Conservation (phyloP, 64 coral and sea anemone species). For the Hydrozoanthus tunicans region DNA sequence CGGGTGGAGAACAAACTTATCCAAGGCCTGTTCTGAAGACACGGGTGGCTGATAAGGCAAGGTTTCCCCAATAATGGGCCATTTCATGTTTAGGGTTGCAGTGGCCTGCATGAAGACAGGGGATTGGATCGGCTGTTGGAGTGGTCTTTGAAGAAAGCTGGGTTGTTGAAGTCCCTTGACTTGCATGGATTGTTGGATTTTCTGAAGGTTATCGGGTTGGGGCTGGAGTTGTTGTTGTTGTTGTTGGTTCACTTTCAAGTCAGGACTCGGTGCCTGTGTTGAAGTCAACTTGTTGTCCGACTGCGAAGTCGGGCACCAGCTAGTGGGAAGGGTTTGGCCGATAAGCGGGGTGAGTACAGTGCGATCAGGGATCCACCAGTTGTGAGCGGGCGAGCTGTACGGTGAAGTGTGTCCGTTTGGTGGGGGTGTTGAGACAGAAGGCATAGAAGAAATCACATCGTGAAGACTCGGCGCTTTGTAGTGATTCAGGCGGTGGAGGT, state of each 20-base stretch:
- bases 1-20: constrained; percentile 86
- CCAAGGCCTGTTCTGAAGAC: constrained; percentile 74
- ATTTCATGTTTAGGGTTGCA: constrained; percentile 98
- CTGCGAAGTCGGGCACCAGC: constrained; percentile 66
- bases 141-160: constrained; percentile 61
- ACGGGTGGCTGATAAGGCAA: constrained; percentile 68
- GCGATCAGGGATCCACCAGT: constrained; percentile 97
- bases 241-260: constrained; percentile 38
- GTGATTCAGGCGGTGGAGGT: constrained; percentile 89
- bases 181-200: constrained; percentile 54
- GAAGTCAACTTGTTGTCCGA: constrained; percentile 71
- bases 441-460: constrained; percentile 78
- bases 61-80: constrained; percentile 87
- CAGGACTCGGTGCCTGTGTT: constrained; percentile 68
- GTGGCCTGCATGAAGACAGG: constrained; percentile 95
- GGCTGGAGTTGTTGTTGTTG: constrained; percentile 51
- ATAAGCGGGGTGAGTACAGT: constrained; percentile 95
- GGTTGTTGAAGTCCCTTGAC: constrained; percentile 65
- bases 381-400: constrained; percentile 98
- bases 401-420: constrained; percentile 83
- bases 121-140: constrained; percentile 63
- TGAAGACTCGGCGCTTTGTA: constrained; percentile 93
- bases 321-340: constrained; percentile 67
- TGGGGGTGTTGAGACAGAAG: constrained; percentile 84
- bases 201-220: constrained; percentile 64